phyloP scores from a whole-genome alignment of 2,113 vertebrate genomes.

The Saccopteryx bilineata region DNA sequence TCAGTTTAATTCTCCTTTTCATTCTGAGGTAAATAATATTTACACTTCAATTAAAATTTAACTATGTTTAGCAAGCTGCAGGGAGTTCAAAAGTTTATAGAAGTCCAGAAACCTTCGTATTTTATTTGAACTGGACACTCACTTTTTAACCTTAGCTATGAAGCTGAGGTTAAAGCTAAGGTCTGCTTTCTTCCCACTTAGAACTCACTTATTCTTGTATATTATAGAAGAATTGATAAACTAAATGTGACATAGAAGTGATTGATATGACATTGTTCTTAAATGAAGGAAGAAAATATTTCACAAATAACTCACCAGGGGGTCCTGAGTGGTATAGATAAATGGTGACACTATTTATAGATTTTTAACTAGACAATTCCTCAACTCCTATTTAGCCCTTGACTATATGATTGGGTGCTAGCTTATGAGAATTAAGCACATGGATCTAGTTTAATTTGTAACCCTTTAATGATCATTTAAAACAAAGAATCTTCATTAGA shows the following conservation, averaged over 20 bases:
- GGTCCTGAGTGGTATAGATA: background rate
- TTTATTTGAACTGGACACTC: conserved; percentile 53
- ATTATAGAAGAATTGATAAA: background rate
- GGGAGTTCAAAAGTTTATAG: conserved; percentile 71
- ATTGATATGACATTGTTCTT: background rate
- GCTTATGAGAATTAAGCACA: background rate
- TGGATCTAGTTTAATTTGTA: background rate
- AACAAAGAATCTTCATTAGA: background rate
- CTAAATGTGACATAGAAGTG: background rate
- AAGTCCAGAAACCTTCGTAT: conserved; percentile 28
- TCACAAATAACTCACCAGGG: background rate
- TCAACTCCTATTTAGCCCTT: background rate
- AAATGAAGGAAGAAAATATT: conserved; percentile 20
- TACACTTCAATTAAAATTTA: conserved; percentile 78
- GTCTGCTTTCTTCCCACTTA: conserved; percentile 40
- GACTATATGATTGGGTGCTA: background rate
- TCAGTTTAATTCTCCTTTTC: conserved; percentile 61
- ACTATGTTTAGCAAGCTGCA: conserved; percentile 63
- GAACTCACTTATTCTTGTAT: background rate
- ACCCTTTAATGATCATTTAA: background rate
- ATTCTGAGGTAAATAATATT: conserved; percentile 70
- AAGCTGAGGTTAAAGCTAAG: background rate
- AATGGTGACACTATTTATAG: background rate
- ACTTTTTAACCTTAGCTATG: conserved; percentile 46
- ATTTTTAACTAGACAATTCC: conserved; percentile 35